Percentiles rank a stretch among this genome's conserved stretches.
These are phyloP conservation scores for Centropus unirufus DNA, from an alignment of 2,113 vertebrate species.

Conservation along the genomic window DNA sequence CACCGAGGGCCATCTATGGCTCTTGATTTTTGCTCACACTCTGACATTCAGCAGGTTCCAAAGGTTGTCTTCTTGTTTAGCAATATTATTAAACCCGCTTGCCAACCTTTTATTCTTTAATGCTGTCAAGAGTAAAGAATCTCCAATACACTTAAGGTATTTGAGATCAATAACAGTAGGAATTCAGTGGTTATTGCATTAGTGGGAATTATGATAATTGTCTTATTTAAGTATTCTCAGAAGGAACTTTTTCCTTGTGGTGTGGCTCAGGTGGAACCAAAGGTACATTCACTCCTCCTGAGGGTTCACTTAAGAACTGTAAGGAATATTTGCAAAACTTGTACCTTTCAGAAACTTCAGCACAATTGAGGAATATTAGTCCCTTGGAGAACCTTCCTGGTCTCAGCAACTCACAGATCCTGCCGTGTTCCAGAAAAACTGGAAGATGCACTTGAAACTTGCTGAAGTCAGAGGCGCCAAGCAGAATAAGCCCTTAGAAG, in stretches of 20 bases:
- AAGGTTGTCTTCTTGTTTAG: constrained; percentile 70
- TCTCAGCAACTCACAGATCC: background rate
- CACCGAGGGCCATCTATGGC: constrained; percentile 58
- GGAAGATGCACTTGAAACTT: background rate
- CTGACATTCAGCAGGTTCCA: constrained; percentile 66
- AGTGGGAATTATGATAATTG: constrained; percentile 44
- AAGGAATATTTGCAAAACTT: background rate
- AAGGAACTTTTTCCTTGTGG: background rate
- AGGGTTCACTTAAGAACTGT: background rate
- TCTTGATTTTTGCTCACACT: constrained; percentile 53
- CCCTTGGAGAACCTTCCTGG: background rate
- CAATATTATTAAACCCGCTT: constrained; percentile 59
- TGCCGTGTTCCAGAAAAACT: background rate
- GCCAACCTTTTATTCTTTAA: constrained; percentile 76
- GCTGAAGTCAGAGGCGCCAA: background rate
- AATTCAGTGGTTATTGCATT: constrained; percentile 66
- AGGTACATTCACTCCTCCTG: background rate
- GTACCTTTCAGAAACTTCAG: background rate
- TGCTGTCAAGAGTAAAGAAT: background rate
- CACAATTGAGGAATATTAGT: background rate
- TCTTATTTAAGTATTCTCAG: constrained; percentile 69
- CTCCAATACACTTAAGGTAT: background rate
- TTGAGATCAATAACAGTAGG: constrained; percentile 54
- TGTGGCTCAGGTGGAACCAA: background rate
- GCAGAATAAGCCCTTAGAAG: constrained; percentile 57